Conservation (phyloP, 2,888 invertebrate genomes). For the Gisinianus flammeolus region DNA sequence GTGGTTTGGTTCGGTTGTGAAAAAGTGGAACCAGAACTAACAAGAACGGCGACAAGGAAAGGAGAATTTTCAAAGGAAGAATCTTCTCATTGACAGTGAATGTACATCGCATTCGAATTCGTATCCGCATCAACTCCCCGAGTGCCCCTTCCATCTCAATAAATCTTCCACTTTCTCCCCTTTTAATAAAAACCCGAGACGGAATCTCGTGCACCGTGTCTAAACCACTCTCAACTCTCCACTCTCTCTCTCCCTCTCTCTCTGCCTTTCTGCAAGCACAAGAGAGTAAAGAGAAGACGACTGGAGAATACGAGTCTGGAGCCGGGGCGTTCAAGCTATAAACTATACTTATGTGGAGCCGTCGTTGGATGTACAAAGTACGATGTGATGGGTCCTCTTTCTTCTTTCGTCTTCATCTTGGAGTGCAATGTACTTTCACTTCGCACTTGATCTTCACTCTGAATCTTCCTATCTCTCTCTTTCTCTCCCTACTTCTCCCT, state of each 20-base stretch:
- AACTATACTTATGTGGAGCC: background rate
- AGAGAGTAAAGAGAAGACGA: too few species aligned
- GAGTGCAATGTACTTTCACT: constrained; percentile 18
- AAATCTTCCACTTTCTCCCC: constrained; percentile 39
- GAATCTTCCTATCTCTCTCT: background rate
- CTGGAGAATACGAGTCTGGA: too few species aligned
- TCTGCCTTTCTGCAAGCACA: background rate
- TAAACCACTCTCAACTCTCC: constrained; percentile 31
- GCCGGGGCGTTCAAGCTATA: background rate
- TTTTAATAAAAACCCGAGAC: constrained; percentile 33
- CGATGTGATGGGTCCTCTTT: background rate
- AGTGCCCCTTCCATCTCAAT: constrained; percentile 39
- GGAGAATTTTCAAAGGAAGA: constrained; percentile 27
- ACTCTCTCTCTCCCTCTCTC: background rate
- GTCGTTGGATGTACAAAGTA: too few species aligned
- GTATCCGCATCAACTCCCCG: constrained; percentile 3
- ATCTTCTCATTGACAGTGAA: too few species aligned
- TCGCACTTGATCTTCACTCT: constrained; percentile 33
- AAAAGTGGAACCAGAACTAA: too few species aligned
- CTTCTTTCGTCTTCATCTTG: background rate
- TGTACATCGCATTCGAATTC: constrained; percentile 7
- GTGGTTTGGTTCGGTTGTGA: too few species aligned
- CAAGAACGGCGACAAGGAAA: background rate
- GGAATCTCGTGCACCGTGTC: constrained; percentile 25
- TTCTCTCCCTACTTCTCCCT: background rate